Percentiles rank a stretch among this genome's conserved stretches.
These are phyloP conservation scores for Fopius arisanus DNA, from an alignment of 1,140 invertebrate species.

Conservation along the genomic window DNA sequence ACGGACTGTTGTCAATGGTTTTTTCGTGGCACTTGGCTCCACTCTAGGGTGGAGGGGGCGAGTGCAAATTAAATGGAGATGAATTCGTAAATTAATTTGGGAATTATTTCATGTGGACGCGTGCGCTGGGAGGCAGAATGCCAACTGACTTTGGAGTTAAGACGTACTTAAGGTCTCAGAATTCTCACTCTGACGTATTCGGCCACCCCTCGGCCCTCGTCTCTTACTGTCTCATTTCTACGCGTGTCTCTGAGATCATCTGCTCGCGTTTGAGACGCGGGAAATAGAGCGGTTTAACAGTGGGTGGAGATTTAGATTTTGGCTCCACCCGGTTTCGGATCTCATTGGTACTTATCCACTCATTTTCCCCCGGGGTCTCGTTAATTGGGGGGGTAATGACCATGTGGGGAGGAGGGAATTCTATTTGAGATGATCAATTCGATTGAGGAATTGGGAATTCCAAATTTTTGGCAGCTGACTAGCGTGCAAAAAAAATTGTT, in stretches of 20 bases:
- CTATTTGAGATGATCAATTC: too few species aligned
- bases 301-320: slow-evolving; percentile 61
- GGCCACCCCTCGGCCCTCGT: slow-evolving; percentile 11
- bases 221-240: slow-evolving; percentile 2
- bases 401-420: too few species aligned
- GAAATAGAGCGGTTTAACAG: slow-evolving; percentile 63
- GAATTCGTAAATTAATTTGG: slow-evolving; percentile 27
- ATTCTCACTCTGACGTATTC: slow-evolving; percentile 33
- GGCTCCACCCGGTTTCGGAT: slow-evolving; percentile 61
- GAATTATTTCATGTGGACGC: slow-evolving; percentile 38
- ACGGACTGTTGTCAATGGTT: background rate
- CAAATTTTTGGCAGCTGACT: too few species aligned
- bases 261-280: slow-evolving; percentile 33
- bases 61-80: slow-evolving; percentile 6
- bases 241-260: background rate
- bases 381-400: background rate
- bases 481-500: too few species aligned
- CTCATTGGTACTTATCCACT: slow-evolving; percentile 51
- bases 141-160: slow-evolving; percentile 62
- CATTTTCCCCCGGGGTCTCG: background rate
- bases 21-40: background rate
- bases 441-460: too few species aligned
- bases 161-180: slow-evolving; percentile 53
- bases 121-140: slow-evolving; percentile 53
- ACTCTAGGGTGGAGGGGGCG: background rate